These are phyloP conservation scores for Monopis laevigella DNA, from an alignment of 2,888 invertebrate genomes.

Conservation along the genomic window DNA sequence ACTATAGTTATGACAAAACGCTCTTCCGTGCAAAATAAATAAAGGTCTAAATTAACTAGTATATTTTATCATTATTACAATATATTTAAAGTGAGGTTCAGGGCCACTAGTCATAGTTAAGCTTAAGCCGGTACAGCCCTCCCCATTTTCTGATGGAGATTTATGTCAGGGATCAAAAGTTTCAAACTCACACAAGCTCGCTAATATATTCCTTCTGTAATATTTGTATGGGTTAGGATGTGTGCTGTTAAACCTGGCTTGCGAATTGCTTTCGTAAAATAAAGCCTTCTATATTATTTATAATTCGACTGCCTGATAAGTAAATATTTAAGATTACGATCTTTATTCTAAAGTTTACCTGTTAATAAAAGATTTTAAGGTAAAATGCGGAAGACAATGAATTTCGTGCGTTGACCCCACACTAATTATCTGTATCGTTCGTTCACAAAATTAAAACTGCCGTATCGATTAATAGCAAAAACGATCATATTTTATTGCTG, in stretches of 20 bases:
- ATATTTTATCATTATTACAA: conserved; percentile 64
- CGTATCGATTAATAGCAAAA: too few species aligned
- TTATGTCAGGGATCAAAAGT: conserved; percentile 66
- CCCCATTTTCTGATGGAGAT: conserved; percentile 67
- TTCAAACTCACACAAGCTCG: conserved; percentile 41
- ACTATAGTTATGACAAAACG: conserved; percentile 36
- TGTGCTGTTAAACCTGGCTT: conserved; percentile 24
- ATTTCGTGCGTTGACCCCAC: too few species aligned
- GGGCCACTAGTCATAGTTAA: conserved; percentile 62
- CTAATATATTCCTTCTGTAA: conserved; percentile 9
- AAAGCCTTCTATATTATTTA: too few species aligned
- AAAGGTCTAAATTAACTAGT: conserved; percentile 54
- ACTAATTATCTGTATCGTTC: too few species aligned
- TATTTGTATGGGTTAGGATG: conserved; percentile 16
- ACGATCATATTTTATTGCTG: too few species aligned
- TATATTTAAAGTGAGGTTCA: conserved; percentile 61
- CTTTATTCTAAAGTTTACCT: too few species aligned
- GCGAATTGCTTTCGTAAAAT: too few species aligned
- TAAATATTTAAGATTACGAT: too few species aligned
- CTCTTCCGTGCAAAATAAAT: conserved; percentile 50
- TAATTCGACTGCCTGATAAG: too few species aligned
- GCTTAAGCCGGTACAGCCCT: conserved; percentile 65
- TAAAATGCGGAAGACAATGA: too few species aligned
- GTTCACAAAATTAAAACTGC: too few species aligned
- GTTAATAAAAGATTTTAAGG: too few species aligned